Base-by-base conservation (phyloP, 2,888 invertebrate species). In the Pseudolycoriella hygida region DNA sequence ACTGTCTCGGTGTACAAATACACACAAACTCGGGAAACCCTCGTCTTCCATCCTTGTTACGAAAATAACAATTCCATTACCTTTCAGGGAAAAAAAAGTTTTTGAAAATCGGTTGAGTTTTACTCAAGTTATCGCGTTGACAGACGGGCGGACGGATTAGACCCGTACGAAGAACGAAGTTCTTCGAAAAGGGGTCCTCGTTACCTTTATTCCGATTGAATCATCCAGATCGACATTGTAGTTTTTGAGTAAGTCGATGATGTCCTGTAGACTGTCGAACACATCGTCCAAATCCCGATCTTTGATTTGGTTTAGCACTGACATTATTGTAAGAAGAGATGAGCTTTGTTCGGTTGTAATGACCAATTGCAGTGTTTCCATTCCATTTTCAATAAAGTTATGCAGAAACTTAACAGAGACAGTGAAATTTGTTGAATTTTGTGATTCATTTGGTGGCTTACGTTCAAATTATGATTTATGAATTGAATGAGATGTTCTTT, bases 401-500 rank as follows among this genome's bases (percentile, higher is more conserved):
- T 82, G 77, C 41, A 94, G 67, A 42, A 85, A 80, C 51, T 78
- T 69, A 52, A 44, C 14, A 44, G 14, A 25, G 11, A 42, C n/a
- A 31, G 3, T 19, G 20, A 25, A 25, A 25, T 25, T 25, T 8
- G 14, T 12, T 25, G 25, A 19, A n/a, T 40, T 40, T 40, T 6
- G 15, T 11, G 15, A 5, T 11, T 15, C 18, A 5, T 40, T 40
- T 17, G n/a, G n/a, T n/a, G n/a, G 5, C 25, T 53, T 49, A 60
- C 57, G 50, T 58, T 52, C 46, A 64, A 77, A 73, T 79, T 82
- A 50, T 74, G 74, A 44, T 80, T 76, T 1, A 93, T 89, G 52
- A 80, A 77, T 51, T 85, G 76, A 53, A 85, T 76, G 15, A 94
- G 69, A 67, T 90, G 80, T 53, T 83, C 77, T 58, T 93, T 93